These are phyloP conservation scores for Priocnemis perturbator DNA, from an alignment of 2,888 invertebrate genomes.

Conservation along the genomic window DNA sequence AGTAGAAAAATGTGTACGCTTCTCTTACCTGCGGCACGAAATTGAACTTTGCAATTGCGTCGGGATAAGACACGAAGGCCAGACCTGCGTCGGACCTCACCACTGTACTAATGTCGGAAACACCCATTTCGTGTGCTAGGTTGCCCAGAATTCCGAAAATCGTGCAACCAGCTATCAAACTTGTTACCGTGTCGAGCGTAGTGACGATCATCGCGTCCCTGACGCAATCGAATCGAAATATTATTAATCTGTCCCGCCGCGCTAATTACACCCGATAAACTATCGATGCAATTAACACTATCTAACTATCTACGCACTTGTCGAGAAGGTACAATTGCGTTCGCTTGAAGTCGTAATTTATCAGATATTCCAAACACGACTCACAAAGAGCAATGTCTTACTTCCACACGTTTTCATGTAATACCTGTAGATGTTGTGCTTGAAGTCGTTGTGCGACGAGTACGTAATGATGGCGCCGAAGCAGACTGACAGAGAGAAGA, in stretches of 20 bases:
- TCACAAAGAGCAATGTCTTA: no score
- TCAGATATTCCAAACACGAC: no score
- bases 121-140: constrained; percentile 81
- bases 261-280: neutral
- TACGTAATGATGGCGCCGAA: constrained; percentile 82
- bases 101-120: constrained; percentile 80
- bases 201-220: constrained; percentile 87
- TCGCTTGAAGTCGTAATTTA: no score
- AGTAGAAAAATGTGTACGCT: neutral
- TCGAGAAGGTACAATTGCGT: no score
- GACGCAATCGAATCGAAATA: neutral
- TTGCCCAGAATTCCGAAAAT: constrained; percentile 91
- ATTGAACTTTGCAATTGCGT: constrained; percentile 87
- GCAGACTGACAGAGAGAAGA: constrained; percentile 81
- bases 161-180: constrained; percentile 87
- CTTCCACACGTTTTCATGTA: no score
- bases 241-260: neutral
- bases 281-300: neutral
- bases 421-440: constrained; percentile 79
- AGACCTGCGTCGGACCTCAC: constrained; percentile 87
- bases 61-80: constrained; percentile 91
- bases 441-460: constrained; percentile 80
- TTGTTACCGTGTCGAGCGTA: constrained; percentile 88
- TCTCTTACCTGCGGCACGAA: constrained; percentile 78
- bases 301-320: no score